Evolutionary conservation across 2,113 vertebrate species (phyloP), one percentile per base, ranked within the genome.

Genomic region (Platichthys flesus): DNA sequence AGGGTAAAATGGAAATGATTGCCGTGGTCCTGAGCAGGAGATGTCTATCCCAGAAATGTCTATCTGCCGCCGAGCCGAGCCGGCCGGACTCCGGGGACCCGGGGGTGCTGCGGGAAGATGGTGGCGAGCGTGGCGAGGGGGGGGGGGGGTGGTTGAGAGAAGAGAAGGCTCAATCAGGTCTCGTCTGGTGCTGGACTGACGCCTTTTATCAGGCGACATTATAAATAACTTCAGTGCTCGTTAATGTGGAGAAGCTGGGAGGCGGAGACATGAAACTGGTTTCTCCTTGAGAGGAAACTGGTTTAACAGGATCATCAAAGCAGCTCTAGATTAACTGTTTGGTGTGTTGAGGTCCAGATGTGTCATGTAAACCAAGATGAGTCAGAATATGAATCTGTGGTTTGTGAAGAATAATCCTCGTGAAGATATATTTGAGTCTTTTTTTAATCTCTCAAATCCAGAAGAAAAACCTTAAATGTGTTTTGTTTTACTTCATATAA

Each of bases 1-100:
- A 93, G 89, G 90, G 90, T 90, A 93, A 94, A 94, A 94, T 94
- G 91, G 91, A 94, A 94, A 95, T 94, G 89, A 93, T 92, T 93
- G 89, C 78, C 78, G 85, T 89, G 83, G 90, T 89, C 89, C 91
- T 89, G 89, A 91, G 90, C 92, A 85, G 87, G 47, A 87, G 90
- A 92, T 94, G 88, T 76, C 71, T 89, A 92, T 94, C 90, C 88
- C 75, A 86, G 77, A 91, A 91, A 93, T 91, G 83, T 93, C 84
- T 90, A 87, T 92, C 88, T 92, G 90, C 88, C 69, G 71, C 85
- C 83, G 81, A 91, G 84, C 83, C 18, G 61, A 88, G 86, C 77
- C 55, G 88, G 88, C 91, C 70, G 90, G 91, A 90, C 88, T 83
- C 82, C 59, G 23, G 86, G 84, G 83, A 90, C 86, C 85, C 76